Base-by-base conservation (phyloP, 2,888 invertebrate species). In the Apoda limacodes region DNA sequence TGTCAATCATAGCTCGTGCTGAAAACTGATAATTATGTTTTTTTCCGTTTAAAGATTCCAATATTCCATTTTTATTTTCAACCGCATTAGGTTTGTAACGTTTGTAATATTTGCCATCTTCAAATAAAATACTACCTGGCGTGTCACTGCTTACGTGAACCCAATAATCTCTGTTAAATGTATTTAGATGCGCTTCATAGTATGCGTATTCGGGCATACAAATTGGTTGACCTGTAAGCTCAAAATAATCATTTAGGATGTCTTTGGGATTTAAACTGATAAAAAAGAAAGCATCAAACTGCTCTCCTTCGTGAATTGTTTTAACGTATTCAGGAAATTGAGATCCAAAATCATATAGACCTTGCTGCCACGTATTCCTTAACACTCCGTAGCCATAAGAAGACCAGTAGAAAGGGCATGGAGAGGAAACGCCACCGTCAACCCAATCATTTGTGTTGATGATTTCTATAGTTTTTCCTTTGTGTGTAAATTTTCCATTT, bases 81-180 rank as follows among this genome's bases (percentile, higher is more conserved):
- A 75, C 50, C 17, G 75, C 55, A 28, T 61, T 49, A 3, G 75
- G 76, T 37, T 71, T 51, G 42, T 60, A 75, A 23, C 55, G 46
- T 49, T 69, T 78, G 34, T 80, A 78, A 50, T 69, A 76, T 30
- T 53, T 45, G 2, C 71, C 71, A 37, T 80, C 76, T 59, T 80
- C 76, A 39, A 64, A 76, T 22, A 68, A 45, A 34, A 72, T 62
- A 3, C 74, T 70, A 1, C 55, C 55, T 4, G 45, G 25, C 0
- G 52, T 60, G 12, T 55, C 48, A 20, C 54, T 22, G 2, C 34
- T 34, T 5, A 68, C 74, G 56, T 60, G 48, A 2, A 78, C 76
- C 78, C 78, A 80, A 50, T 67, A 78, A 43, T 80, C 76, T 11
- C 78, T 60, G 42, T 80, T 80, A 37, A 76, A 80, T 6, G 74